phyloP scores from a whole-genome alignment of 1,140 invertebrate species.

The Drosophila micromelanica region DNA sequence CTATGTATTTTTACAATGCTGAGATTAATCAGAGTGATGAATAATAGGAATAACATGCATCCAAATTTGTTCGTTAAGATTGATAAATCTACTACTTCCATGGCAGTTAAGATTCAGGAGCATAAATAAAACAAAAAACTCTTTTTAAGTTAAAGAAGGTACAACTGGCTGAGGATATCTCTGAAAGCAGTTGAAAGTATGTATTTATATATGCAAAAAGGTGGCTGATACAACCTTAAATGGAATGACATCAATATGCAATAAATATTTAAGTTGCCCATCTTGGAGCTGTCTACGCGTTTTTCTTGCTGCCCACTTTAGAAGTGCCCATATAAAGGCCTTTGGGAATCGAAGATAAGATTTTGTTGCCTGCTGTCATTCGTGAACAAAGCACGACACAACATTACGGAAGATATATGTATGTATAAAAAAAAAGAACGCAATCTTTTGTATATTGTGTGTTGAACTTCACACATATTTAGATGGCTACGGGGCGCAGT shows the following conservation, averaged over 20 bases:
- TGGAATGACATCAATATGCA: constrained; percentile 80
- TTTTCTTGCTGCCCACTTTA: constrained; percentile 54
- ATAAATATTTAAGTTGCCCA: constrained; percentile 78
- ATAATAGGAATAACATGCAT: too few relatives aligned
- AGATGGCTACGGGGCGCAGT: background rate
- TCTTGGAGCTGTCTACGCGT: constrained; percentile 71
- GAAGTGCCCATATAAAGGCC: constrained; percentile 59
- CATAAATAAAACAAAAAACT: constrained; percentile 1
- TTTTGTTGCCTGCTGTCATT: constrained; percentile 21
- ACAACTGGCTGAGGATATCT: constrained; percentile 7
- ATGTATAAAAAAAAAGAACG: background rate
- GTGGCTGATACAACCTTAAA: constrained; percentile 68
- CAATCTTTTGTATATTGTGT: constrained; percentile 7
- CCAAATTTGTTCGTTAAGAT: too few relatives aligned
- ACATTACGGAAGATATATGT: background rate
- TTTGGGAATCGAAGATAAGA: constrained; percentile 71
- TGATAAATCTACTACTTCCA: too few relatives aligned
- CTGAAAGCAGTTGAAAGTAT: constrained; percentile 41
- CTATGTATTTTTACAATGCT: too few relatives aligned
- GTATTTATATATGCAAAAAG: constrained; percentile 58
- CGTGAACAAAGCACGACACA: background rate
- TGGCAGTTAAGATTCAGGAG: background rate
- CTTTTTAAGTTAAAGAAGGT: constrained; percentile 4
- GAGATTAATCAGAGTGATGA: too few relatives aligned
- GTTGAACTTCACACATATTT: constrained; percentile 16